Percentiles rank a stretch among this genome's conserved stretches.
phyloP scores from a whole-genome alignment of 37 sponge, comb jelly and placozoan genomes.

The Beroe forskalii region DNA sequence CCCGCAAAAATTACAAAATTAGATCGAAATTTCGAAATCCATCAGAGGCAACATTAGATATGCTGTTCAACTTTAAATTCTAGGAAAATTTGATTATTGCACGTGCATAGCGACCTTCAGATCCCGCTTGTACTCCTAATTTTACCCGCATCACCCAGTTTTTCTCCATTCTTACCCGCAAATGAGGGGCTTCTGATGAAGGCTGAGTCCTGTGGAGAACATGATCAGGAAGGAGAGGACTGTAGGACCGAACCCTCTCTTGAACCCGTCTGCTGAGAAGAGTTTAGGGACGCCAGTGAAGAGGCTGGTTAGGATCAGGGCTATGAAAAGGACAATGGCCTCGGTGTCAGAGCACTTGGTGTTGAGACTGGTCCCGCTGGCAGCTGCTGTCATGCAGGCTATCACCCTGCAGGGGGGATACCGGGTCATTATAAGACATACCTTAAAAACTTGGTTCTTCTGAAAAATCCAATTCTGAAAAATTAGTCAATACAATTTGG shows the following conservation, averaged over 20 bases:
- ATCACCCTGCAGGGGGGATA: slow-evolving; percentile 3
- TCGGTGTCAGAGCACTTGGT: not conserved
- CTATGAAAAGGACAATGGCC: not conserved
- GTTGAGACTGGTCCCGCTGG: not conserved
- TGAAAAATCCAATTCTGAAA: too few species aligned
- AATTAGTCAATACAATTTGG: too few species aligned
- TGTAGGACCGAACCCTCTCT: slow-evolving; percentile 16
- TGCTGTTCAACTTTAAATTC: too few species aligned
- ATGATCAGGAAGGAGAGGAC: slow-evolving; percentile 13
- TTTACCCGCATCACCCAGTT: too few species aligned
- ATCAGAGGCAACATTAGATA: too few species aligned
- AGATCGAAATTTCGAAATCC: too few species aligned
- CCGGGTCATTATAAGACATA: too few species aligned
- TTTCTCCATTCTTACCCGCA: slow-evolving; percentile 48
- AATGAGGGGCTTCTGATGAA: slow-evolving; percentile 44
- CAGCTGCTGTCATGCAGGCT: not conserved
- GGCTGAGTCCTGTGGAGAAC: not conserved
- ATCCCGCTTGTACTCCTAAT: too few species aligned
- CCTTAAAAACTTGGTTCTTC: too few species aligned
- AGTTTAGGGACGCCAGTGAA: not conserved
- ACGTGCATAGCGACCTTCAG: too few species aligned
- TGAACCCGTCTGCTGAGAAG: slow-evolving; percentile 13
- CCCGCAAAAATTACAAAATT: too few species aligned
- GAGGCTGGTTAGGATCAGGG: not conserved
- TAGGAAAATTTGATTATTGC: too few species aligned